A percentile compares a stretch with the other conserved stretches of the same genome.
Conservation (phyloP, 2,888 invertebrate species). For the Abrostola triplasia region DNA sequence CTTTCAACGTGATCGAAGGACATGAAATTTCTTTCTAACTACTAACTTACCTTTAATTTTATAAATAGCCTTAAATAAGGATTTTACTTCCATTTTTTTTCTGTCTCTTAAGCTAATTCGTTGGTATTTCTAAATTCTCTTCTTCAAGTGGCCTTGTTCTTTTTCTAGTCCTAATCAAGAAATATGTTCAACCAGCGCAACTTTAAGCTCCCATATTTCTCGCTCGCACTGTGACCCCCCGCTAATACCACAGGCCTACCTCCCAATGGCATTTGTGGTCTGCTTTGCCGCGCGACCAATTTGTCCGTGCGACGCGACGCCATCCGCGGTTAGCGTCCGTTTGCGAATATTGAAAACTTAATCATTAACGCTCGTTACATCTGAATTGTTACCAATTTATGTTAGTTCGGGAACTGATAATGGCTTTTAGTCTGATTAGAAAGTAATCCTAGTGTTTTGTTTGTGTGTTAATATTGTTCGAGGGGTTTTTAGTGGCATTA, state of each 20-base stretch:
- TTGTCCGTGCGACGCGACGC: constrained; percentile 40
- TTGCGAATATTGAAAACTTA: constrained; percentile 59
- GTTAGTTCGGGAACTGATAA: constrained; percentile 35
- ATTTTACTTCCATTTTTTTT: too few species aligned
- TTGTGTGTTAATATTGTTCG: neutral
- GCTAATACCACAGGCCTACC: constrained; percentile 44
- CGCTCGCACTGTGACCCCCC: constrained; percentile 28
- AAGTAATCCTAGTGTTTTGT: constrained; percentile 16
- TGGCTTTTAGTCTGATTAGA: constrained; percentile 33
- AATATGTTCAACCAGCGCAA: too few species aligned
- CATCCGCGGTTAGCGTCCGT: constrained; percentile 46
- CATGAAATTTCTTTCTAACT: too few species aligned
- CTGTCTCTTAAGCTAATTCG: too few species aligned
- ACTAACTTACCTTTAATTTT: too few species aligned
- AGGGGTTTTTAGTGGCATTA: neutral
- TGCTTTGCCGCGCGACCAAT: constrained; percentile 50
- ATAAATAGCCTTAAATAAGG: too few species aligned
- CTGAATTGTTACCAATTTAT: constrained; percentile 34
- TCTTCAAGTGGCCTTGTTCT: too few species aligned
- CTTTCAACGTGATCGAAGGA: too few species aligned
- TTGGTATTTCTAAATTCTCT: too few species aligned
- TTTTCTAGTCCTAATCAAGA: too few species aligned
- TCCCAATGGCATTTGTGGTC: constrained; percentile 56
- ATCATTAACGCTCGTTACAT: constrained; percentile 50
- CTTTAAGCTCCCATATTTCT: neutral